Base-by-base conservation (phyloP, 1,140 invertebrate species). In the Drosophila murphyi region DNA sequence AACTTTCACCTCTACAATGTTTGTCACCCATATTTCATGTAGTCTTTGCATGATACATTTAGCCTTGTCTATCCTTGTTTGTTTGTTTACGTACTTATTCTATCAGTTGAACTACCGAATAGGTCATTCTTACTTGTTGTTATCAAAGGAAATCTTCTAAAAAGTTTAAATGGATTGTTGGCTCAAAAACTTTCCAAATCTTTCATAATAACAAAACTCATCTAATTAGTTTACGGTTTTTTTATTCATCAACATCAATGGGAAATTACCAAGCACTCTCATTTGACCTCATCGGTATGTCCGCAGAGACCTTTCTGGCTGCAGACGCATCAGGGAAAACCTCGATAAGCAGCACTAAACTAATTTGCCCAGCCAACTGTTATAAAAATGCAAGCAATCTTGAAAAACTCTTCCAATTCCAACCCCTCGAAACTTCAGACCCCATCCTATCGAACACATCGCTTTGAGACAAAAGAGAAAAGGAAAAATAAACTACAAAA, bases 331-430 rank as follows among this genome's bases (percentile, higher is more conserved):
- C 48, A 8, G 69, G 51, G 31, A 51, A 76, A 80, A 76, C 51
- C 71, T 37, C 34, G 55, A n/a, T 32, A 60, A 60, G 45, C 56
- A 35, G 62, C 74, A 20, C 62, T 72, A 51, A 82, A 69, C 80
- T 75, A 78, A 82, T 82, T 82, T 78, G 72, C 43, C 35, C 59
- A 72, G 50, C 67, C 80, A 79, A 82, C 80, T 82, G 80, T 69
- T 78, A 67, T 51, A 51, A 82, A 82, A 83, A 78, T 75, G 69
- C 71, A 82, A 57, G 32, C 67, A 43, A 55, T 61, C 50, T 60
- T 47, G 20, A 20, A 45, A 50, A n/a, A 5, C 2, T 35, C 32
- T 59, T 3, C 52, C 63, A 50, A 72, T 50, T 37, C 74, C 48
- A 41, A 3, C 20, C 37, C 29, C 28, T 4, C 20, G 20, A 20